Base-by-base conservation (phyloP, 2,888 invertebrate genomes). In the Leptura quadrifasciata region DNA sequence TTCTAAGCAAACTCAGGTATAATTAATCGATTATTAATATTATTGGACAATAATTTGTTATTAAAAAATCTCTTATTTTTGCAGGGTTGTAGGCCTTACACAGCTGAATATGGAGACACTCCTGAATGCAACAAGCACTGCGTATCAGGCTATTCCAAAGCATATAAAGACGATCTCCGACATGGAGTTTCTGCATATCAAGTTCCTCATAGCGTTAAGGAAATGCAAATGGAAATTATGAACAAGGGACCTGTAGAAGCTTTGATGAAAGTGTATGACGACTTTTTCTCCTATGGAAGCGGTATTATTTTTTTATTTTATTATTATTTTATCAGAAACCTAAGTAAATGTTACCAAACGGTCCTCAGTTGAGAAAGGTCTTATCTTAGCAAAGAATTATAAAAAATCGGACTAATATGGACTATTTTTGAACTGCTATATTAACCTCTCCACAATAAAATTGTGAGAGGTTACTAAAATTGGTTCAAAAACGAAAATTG, bases 171-270 rank as follows among this genome's bases (percentile, higher is more conserved):
- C 3, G 47, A 47, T n/a, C 47, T 47, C n/a, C 47, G n/a, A 5
- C 47, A 47, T 47, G 47, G 47, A n/a, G 15, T 47, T n/a, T n/a
- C 47, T 47, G 47, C 47, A 15, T 47, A 47, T 15, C 47, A 47
- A 47, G 47, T 47, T 47, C 5, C n/a, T n/a, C 47, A 47, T 47
- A n/a, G n/a, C 6, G 47, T 47, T n/a, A n/a, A 15, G 5, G n/a
- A 47, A 12, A 47, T 47, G 47, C 47, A 47, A 47, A n/a, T n/a
- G n/a, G 47, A 47, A 47, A 47, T 47, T n/a, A 47, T 47, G 47
- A 47, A 47, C 15, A 47, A 47, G 0, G 47, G 47, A n/a, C 47
- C 47, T 47, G 47, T 47, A 47, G 47, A n/a, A n/a, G 47, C 47
- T 5, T 12, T n/a, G n/a, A 47, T 47, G 47, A n/a, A 6, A n/a